Percentiles rank a stretch among this genome's conserved stretches.
These are phyloP conservation scores for Pegoplata infirma DNA, from an alignment of 2,888 invertebrate genomes.

Conservation along the genomic window DNA sequence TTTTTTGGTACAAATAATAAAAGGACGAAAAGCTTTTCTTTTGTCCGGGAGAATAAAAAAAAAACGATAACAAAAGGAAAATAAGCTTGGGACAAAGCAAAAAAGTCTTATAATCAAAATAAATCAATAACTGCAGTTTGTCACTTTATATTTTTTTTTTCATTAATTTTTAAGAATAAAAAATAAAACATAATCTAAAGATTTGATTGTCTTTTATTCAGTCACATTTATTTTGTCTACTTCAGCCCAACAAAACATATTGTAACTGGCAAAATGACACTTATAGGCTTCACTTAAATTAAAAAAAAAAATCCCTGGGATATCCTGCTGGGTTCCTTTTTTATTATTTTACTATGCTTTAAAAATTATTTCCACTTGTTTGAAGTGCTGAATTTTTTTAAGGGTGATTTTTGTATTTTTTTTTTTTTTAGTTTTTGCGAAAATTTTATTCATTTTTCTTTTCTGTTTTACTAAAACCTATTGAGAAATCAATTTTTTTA, in stretches of 20 bases:
- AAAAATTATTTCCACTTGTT: constrained; percentile 36
- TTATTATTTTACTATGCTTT: background rate
- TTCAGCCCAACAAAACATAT: too few relatives aligned
- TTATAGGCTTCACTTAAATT: constrained; percentile 23
- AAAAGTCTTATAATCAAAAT: constrained; percentile 37
- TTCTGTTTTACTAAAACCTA: constrained; percentile 19
- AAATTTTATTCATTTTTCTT: background rate
- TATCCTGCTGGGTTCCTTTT: constrained; percentile 31
- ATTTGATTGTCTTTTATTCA: background rate
- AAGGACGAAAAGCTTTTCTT: constrained; percentile 27
- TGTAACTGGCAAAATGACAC: constrained; percentile 12
- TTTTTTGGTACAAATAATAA: background rate
- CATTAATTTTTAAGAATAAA: constrained; percentile 15
- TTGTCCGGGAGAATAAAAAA: background rate
- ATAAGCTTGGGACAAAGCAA: background rate
- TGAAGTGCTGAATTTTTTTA: constrained; percentile 25
- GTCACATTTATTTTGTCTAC: background rate
- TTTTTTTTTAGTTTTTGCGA: too few relatives aligned
- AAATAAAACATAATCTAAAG: background rate
- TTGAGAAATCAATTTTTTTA: constrained; percentile 35
- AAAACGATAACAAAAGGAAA: too few relatives aligned
- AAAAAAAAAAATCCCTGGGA: background rate
- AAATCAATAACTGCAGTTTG: constrained; percentile 67
- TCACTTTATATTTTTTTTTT: background rate
- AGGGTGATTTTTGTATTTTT: constrained; percentile 1